A percentile compares a stretch with the other conserved stretches of the same genome.
These are phyloP conservation scores for Acrocephalus scirpaceus DNA, from an alignment of 2,797 vertebrate genomes.

Conservation along the genomic window DNA sequence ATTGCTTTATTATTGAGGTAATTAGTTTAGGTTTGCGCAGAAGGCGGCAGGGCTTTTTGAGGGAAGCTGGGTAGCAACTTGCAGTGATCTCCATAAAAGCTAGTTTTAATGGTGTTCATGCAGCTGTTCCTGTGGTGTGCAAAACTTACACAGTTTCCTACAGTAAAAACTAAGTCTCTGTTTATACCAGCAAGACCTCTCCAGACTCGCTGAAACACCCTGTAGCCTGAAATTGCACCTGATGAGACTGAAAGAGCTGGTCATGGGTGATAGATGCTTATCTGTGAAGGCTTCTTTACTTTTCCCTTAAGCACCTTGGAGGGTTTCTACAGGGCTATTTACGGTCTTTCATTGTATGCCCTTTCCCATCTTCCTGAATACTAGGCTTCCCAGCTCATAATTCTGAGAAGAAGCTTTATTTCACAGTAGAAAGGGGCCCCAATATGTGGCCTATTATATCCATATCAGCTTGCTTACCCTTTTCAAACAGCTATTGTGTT, in stretches of 20 bases:
- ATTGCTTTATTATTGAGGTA: background rate
- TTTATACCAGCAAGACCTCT: conserved; percentile 26
- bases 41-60: background rate
- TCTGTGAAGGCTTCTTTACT: conserved; percentile 43
- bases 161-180: background rate
- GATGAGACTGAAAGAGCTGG: conserved; percentile 31
- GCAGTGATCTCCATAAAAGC: background rate
- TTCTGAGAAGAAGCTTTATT: conserved; percentile 81
- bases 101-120: background rate
- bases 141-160: background rate
- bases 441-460: conserved; percentile 84
- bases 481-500: conserved; percentile 81
- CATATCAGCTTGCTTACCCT: conserved; percentile 82
- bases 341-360: conserved; percentile 51
- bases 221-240: conserved; percentile 42
- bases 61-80: background rate
- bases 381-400: conserved; percentile 77
- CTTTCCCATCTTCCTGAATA: conserved; percentile 65
- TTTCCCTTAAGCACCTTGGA: conserved; percentile 67
- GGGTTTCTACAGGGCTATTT: conserved; percentile 69
- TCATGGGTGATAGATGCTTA: conserved; percentile 43
- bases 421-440: conserved; percentile 76
- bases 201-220: background rate
- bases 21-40: background rate
- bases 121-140: background rate